Percentiles rank a stretch among this genome's conserved stretches.
Conservation (phyloP, 1,140 invertebrate species). For the Drosophila trapezifrons region DNA sequence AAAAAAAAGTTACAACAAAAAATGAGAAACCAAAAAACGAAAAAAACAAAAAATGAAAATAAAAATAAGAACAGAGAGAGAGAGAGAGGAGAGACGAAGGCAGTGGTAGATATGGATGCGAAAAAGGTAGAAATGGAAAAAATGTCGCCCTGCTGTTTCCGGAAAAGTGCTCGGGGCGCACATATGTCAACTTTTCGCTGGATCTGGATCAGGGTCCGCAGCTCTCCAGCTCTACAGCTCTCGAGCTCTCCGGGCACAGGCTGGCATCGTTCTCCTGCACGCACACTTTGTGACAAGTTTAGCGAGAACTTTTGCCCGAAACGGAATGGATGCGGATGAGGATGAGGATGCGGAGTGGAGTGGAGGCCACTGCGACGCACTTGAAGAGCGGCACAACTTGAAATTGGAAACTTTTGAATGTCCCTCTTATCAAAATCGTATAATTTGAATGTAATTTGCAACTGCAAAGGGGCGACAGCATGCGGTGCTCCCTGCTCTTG, state of each 20-base stretch:
- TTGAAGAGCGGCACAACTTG: constrained; percentile 79
- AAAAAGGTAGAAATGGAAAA: constrained; percentile 54
- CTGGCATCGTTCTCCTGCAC: constrained; percentile 35
- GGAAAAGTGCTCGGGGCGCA: constrained; percentile 83
- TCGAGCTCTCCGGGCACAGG: not conserved
- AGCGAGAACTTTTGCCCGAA: constrained; percentile 59
- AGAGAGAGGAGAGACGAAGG: not conserved
- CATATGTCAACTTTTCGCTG: constrained; percentile 83
- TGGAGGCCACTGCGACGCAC: constrained; percentile 31
- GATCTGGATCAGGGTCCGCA: constrained; percentile 25
- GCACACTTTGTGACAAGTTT: constrained; percentile 66
- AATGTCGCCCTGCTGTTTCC: constrained; percentile 79
- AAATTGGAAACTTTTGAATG: constrained; percentile 84
- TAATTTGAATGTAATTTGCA: constrained; percentile 84
- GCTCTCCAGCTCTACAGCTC: constrained; percentile 7
- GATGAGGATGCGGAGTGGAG: not conserved
- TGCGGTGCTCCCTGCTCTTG: constrained; percentile 28
- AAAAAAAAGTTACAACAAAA: constrained; percentile 14
- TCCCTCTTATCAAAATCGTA: constrained; percentile 83
- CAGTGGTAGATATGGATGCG: constrained; percentile 6
- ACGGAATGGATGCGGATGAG: not conserved
- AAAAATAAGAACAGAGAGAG: constrained; percentile 13
- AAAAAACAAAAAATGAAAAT: constrained; percentile 4
- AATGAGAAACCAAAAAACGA: constrained; percentile 5
- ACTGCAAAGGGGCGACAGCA: constrained; percentile 71